Evolutionary conservation across 2,888 invertebrate genomes (phyloP), one percentile per base, ranked within the genome.

Genomic region (Ophraella communa): DNA sequence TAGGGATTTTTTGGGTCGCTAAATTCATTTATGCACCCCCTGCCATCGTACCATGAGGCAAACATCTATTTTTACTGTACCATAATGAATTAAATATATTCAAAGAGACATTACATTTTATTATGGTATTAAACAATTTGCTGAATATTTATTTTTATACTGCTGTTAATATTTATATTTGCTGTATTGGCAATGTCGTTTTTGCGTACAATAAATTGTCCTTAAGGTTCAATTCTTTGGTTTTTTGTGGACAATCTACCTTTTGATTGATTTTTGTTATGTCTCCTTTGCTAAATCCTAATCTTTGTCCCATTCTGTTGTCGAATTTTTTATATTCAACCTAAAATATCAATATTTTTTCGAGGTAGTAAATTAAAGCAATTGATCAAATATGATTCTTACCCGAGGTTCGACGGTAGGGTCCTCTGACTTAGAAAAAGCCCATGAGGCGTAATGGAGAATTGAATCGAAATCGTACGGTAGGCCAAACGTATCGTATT

Each of bases 391-490:
- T n/a, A n/a, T 17, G 14, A 17, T 39, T 39, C 39, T 17, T 17
- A 39, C 39, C 39, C 17, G 79, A 0, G 98, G 98, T 62, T 97
- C 85, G 71, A 99, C 98, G 0, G 99, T 99, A 81, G 98, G 98
- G 78, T 97, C 83, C 80, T 94, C 96, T 0, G 93, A 95, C 17
- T 94, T 94, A 10, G 97, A 96, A 82, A 99, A 99, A 0, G 98
- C 99, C 80, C 98, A 98, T 67, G 96, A 86, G 0, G 98, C 97
- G 82, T 99, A 99, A 82, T 99, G 99, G 98, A 99, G 99, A 73
- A 99, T 98, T 20, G 95, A 96, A 77, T 95, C 96, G 77, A 96
- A 99, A 82, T 97, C 98, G 79, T 99, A 99, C 0, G 93, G 92
- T 75, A 96, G 90, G 0, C 96, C 97, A 45, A 98, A 84, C 0